Evolutionary conservation across 37 sponge, comb jelly and placozoan genomes (phyloP).

Genomic region (Mnemiopsis leidyi): DNA sequence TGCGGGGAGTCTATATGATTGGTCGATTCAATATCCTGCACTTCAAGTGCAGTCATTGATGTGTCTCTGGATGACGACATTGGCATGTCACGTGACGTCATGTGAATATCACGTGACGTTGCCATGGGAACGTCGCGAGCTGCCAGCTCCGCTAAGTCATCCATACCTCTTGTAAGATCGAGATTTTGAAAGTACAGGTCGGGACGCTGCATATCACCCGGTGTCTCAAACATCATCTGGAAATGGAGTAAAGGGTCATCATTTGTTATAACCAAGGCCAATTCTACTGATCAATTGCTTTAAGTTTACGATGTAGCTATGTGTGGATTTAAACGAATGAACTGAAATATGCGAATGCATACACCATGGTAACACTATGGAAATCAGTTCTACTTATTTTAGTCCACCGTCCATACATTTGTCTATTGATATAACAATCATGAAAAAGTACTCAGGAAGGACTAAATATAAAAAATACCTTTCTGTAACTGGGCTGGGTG

Average conservation of each 20-base stretch:
- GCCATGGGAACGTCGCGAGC: constrained; percentile 22
- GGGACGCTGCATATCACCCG: constrained; percentile 4
- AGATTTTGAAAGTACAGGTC: constrained; percentile 43
- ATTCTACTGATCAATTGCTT: too few species aligned
- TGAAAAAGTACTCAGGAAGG: not conserved
- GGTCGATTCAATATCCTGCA: not conserved
- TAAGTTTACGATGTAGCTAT: too few species aligned
- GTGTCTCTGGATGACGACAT: not conserved
- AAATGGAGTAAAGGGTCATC: too few species aligned
- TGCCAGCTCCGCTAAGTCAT: constrained; percentile 25
- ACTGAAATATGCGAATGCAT: too few species aligned
- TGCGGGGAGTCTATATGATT: not conserved
- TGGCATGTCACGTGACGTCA: not conserved
- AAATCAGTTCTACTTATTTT: too few species aligned
- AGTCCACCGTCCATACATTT: too few species aligned
- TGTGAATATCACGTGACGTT: not conserved
- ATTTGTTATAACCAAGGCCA: too few species aligned
- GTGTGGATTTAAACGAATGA: too few species aligned
- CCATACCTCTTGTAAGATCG: constrained; percentile 17
- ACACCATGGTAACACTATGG: too few species aligned
- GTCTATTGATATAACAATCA: too few species aligned
- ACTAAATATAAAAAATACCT: not conserved
- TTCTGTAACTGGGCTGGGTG: constrained; percentile 12
- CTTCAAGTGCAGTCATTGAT: not conserved
- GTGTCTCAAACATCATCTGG: constrained; percentile 47